Percentiles rank a stretch among this genome's conserved stretches.
These are phyloP conservation scores for Heteropelma amictum DNA, from an alignment of 2,888 invertebrate species.

Conservation along the genomic window DNA sequence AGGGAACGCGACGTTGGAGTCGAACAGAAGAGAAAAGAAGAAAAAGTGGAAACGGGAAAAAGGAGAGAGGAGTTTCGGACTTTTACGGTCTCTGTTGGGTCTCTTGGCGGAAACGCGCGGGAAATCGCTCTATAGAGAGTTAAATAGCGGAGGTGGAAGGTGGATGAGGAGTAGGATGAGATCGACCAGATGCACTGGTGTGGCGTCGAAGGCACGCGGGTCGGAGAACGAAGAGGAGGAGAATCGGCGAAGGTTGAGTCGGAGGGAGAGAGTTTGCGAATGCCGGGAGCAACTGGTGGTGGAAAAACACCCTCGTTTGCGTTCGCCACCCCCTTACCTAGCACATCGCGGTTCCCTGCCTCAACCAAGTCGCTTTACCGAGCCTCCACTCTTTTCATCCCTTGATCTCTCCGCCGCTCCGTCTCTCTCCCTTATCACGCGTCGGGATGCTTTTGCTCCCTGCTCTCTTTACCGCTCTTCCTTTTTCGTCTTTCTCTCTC, in stretches of 20 bases:
- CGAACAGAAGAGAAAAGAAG: constrained; percentile 49
- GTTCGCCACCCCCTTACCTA: constrained; percentile 71
- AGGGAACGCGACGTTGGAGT: constrained; percentile 43
- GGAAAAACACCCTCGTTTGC: constrained; percentile 78
- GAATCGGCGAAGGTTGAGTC: constrained; percentile 20
- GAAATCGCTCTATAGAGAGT: constrained; percentile 34
- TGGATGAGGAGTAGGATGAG: constrained; percentile 16
- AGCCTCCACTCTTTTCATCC: constrained; percentile 38
- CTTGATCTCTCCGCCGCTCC: constrained; percentile 49
- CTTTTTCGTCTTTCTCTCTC: constrained; percentile 55
- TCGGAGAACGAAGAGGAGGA: constrained; percentile 25
- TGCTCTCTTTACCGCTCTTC: neutral
- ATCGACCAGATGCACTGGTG: constrained; percentile 46
- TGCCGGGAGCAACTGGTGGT: constrained; percentile 77
- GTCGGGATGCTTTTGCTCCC: constrained; percentile 22
- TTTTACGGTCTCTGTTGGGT: constrained; percentile 66
- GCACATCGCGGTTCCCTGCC: constrained; percentile 66
- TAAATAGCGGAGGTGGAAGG: neutral
- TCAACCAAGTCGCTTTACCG: constrained; percentile 58
- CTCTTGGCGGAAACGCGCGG: constrained; percentile 56
- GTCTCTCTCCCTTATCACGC: constrained; percentile 51
- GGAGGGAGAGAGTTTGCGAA: constrained; percentile 61
- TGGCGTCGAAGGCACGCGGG: constrained; percentile 43
- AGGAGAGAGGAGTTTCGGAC: constrained; percentile 65
- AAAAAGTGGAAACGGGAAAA: no score